phyloP scores from a whole-genome alignment of 2,797 vertebrate species.

The Chloroceryle amazona region DNA sequence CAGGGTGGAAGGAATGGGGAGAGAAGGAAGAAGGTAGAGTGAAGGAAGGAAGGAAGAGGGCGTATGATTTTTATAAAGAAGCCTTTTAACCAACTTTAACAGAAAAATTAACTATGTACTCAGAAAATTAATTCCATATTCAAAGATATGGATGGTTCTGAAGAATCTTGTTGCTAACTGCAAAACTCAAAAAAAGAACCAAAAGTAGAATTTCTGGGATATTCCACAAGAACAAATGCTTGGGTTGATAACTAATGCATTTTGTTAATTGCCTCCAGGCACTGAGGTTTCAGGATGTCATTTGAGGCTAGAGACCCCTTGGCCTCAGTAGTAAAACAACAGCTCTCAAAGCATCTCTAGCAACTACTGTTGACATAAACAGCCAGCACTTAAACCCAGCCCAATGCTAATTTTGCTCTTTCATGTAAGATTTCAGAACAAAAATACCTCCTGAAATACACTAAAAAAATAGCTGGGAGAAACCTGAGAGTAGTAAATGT shows the following conservation, averaged over 20 bases:
- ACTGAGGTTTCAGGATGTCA: neutral
- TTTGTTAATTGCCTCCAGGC: neutral
- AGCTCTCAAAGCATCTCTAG: neutral
- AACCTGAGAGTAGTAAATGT: neutral
- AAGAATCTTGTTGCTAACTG: neutral
- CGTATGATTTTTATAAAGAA: neutral
- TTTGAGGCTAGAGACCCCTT: neutral
- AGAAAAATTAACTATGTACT: neutral
- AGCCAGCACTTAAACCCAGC: neutral
- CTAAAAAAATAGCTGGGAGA: neutral
- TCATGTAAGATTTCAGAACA: accelerated
- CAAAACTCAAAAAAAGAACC: neutral
- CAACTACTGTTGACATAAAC: neutral
- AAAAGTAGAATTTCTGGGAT: neutral
- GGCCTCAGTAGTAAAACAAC: neutral
- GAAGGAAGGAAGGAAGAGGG: neutral
- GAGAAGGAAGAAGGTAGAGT: neutral
- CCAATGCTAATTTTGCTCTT: neutral
- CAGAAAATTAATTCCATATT: neutral
- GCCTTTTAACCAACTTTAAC: neutral
- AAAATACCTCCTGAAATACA: neutral
- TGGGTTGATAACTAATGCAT: neutral
- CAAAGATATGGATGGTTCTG: neutral
- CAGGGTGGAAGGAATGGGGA: accelerated
- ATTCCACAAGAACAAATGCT: neutral